phyloP scores from a whole-genome alignment of 2,797 vertebrate species.

The Pangasius mekongensis region DNA sequence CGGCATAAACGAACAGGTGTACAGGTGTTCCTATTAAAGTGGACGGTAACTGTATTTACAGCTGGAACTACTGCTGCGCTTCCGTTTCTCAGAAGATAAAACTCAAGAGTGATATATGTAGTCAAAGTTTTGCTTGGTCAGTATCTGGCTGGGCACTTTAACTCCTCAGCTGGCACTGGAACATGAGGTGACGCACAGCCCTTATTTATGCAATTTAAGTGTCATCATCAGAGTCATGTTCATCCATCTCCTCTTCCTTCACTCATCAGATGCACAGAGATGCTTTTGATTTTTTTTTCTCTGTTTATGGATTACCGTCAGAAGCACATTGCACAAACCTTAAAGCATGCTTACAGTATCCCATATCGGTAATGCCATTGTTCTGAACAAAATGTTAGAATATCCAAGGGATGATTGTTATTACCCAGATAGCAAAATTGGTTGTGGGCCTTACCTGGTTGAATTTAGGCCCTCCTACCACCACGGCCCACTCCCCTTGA shows the following conservation, averaged over 20 bases:
- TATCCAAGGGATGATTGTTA: neutral
- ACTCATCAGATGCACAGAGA: neutral
- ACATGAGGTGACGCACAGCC: slow-evolving; percentile 42
- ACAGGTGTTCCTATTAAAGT: too few relatives aligned
- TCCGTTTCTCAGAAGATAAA: neutral
- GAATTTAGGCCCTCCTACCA: too few relatives aligned
- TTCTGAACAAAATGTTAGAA: neutral
- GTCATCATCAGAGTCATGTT: slow-evolving; percentile 51
- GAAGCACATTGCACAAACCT: slow-evolving; percentile 6
- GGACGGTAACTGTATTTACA: neutral
- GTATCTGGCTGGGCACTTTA: slow-evolving; percentile 36
- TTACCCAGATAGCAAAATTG: too few relatives aligned
- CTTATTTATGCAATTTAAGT: slow-evolving; percentile 53
- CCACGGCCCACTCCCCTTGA: too few relatives aligned
- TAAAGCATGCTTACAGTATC: neutral
- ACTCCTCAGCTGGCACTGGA: slow-evolving; percentile 28
- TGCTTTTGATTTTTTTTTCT: slow-evolving; percentile 12
- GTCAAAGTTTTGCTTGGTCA: slow-evolving; percentile 14
- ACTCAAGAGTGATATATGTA: neutral
- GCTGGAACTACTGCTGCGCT: neutral
- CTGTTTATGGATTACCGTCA: slow-evolving; percentile 20
- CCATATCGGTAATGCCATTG: neutral
- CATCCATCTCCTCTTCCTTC: slow-evolving; percentile 32
- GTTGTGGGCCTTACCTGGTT: too few relatives aligned
- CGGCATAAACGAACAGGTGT: too few relatives aligned